phyloP scores from a whole-genome alignment of 2,113 vertebrate genomes.

The Ammospiza caudacuta region DNA sequence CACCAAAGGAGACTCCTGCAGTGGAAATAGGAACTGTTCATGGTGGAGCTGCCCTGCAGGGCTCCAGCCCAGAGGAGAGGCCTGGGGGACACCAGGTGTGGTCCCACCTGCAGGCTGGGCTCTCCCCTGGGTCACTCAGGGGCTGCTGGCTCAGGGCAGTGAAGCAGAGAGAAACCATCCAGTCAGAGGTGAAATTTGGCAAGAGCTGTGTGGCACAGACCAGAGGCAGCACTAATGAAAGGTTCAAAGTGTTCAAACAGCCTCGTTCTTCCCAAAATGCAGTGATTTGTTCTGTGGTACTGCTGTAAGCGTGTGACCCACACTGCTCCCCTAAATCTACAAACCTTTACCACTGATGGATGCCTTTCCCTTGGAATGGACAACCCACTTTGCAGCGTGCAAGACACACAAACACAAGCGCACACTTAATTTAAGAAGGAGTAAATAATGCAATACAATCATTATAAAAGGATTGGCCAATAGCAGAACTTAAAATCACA shows the following conservation, averaged over 20 bases:
- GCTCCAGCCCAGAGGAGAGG: not conserved
- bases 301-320: not conserved
- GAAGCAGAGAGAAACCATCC: not conserved
- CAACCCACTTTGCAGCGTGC: not conserved
- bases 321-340: not conserved
- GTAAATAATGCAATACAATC: not conserved
- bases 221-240: not conserved
- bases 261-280: not conserved
- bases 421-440: not conserved
- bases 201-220: not conserved
- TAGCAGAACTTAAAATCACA: conserved; percentile 10
- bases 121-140: not conserved
- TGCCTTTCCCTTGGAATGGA: not conserved
- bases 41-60: not conserved
- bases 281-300: not conserved
- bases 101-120: not conserved
- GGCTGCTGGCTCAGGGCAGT: not conserved
- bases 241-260: not conserved
- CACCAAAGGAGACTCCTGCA: no score
- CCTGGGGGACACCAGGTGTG: not conserved
- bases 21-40: not conserved
- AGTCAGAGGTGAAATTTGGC: not conserved
- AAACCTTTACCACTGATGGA: not conserved
- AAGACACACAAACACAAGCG: not conserved
- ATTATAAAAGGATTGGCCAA: conserved; percentile 16